These are phyloP conservation scores for Melanostoma mellinum DNA, from an alignment of 2,888 invertebrate genomes.

Conservation along the genomic window DNA sequence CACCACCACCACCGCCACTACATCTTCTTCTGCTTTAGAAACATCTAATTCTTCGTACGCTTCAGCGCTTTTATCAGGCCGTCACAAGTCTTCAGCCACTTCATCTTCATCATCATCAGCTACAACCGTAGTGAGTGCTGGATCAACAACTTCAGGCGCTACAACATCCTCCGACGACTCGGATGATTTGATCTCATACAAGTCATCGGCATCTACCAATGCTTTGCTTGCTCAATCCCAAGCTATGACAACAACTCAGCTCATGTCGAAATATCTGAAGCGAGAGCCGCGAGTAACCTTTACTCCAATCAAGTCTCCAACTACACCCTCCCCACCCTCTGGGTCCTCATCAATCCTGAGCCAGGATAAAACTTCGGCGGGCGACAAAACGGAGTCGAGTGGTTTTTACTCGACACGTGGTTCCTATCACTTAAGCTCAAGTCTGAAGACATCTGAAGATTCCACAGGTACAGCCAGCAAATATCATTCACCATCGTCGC, in stretches of 20 bases:
- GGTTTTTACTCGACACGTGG: conserved; percentile 78
- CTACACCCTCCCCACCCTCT: conserved; percentile 80
- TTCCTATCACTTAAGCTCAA: conserved; percentile 79
- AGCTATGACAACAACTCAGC: conserved; percentile 81
- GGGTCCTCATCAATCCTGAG: conserved; percentile 59
- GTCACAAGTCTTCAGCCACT: conserved; percentile 80
- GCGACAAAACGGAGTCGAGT: conserved; percentile 73
- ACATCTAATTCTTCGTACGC: conserved; percentile 74
- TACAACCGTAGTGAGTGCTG: conserved; percentile 80
- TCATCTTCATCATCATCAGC: conserved; percentile 80
- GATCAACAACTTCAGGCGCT: conserved; percentile 80
- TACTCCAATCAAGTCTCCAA: conserved; percentile 80
- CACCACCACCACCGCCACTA: conserved; percentile 50
- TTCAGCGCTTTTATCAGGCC: conserved; percentile 76
- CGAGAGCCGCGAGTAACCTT: conserved; percentile 81
- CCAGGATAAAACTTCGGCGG: conserved; percentile 58
- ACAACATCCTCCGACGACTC: conserved; percentile 80
- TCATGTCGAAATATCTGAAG: conserved; percentile 81
- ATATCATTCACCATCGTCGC: conserved; percentile 74
- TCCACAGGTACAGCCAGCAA: conserved; percentile 77
- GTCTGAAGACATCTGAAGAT: conserved; percentile 74
- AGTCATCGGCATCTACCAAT: conserved; percentile 80
- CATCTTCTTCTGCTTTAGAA: conserved; percentile 54
- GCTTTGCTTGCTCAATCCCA: conserved; percentile 81
- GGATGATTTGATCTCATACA: conserved; percentile 80